Evolutionary conservation across 2,888 invertebrate species (phyloP).

Genomic region (Sinopyrophorus schimmeli): DNA sequence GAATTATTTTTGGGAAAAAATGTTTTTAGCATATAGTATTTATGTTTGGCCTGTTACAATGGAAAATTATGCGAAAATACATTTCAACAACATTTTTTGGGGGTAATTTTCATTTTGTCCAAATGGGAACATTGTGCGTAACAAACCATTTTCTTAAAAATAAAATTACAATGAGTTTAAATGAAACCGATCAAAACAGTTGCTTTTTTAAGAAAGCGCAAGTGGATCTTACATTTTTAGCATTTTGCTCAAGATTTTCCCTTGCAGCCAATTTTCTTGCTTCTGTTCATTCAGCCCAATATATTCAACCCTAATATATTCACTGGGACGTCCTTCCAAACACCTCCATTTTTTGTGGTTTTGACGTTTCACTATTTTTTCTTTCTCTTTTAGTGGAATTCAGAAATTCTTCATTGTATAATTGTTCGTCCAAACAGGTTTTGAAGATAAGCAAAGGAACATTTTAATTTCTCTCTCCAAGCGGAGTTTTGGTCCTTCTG

Average conservation of each 20-base stretch:
- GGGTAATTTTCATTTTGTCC: too few species aligned
- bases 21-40: too few species aligned
- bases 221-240: slow-evolving; percentile 14
- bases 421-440: slow-evolving; percentile 8
- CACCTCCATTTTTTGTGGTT: slow-evolving; percentile 8
- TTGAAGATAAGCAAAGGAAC: slow-evolving; percentile 18
- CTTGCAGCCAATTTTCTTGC: slow-evolving; percentile 9
- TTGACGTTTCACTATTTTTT: slow-evolving; percentile 3
- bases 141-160: too few species aligned
- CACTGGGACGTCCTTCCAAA: slow-evolving; percentile 3
- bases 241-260: slow-evolving; percentile 21
- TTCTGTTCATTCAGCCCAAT: slow-evolving; percentile 12
- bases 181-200: not conserved
- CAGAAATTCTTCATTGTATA: slow-evolving; percentile 8
- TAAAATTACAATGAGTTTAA: too few species aligned
- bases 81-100: too few species aligned
- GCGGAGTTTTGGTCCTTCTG: slow-evolving; percentile 19
- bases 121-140: too few species aligned
- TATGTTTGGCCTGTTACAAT: too few species aligned
- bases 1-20: too few species aligned
- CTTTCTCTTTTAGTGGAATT: slow-evolving; percentile 1
- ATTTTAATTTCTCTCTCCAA: slow-evolving; percentile 9
- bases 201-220: slow-evolving; percentile 9
- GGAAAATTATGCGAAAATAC: too few species aligned
- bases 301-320: slow-evolving; percentile 1